Evolutionary conservation across 2,888 invertebrate species (phyloP).

Genomic region (Dryobota labecula): DNA sequence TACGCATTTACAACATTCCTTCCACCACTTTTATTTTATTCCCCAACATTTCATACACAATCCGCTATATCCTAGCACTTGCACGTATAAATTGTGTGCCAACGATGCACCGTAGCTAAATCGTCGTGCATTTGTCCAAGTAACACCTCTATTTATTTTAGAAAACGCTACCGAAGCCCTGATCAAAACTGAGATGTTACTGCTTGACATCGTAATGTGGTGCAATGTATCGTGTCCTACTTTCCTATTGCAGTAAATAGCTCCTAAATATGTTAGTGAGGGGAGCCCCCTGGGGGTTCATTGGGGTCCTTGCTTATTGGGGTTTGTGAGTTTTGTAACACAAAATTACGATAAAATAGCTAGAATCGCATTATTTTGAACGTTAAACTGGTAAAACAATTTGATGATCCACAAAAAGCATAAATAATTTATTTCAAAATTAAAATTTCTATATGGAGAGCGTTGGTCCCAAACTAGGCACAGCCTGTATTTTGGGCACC

Average conservation of each 20-base stretch:
- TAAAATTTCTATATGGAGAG: too few relatives aligned
- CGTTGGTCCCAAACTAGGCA: too few relatives aligned
- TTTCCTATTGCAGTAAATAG: slow-evolving; percentile 39
- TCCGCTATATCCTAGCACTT: slow-evolving; percentile 61
- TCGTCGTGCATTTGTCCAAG: slow-evolving; percentile 81
- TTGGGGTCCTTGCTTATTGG: not conserved
- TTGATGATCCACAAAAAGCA: too few relatives aligned
- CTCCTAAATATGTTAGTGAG: slow-evolving; percentile 16
- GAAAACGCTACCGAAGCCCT: slow-evolving; percentile 73
- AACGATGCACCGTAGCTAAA: slow-evolving; percentile 78
- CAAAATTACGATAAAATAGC: too few relatives aligned
- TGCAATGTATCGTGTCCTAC: slow-evolving; percentile 54
- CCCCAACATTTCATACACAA: slow-evolving; percentile 44
- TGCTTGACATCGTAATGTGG: slow-evolving; percentile 60
- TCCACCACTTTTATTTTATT: slow-evolving; percentile 46
- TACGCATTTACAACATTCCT: slow-evolving; percentile 11
- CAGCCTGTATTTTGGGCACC: too few relatives aligned
- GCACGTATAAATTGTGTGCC: slow-evolving; percentile 63
- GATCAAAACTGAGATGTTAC: slow-evolving; percentile 64
- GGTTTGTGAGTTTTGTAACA: too few relatives aligned
- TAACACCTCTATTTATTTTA: slow-evolving; percentile 85
- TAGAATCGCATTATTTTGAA: too few relatives aligned
- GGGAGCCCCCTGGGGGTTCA: not conserved
- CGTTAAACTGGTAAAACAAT: too few relatives aligned
- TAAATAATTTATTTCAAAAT: too few relatives aligned